These are phyloP conservation scores for Scaptomyza pallida DNA, from an alignment of 1,140 invertebrate genomes.

Conservation along the genomic window DNA sequence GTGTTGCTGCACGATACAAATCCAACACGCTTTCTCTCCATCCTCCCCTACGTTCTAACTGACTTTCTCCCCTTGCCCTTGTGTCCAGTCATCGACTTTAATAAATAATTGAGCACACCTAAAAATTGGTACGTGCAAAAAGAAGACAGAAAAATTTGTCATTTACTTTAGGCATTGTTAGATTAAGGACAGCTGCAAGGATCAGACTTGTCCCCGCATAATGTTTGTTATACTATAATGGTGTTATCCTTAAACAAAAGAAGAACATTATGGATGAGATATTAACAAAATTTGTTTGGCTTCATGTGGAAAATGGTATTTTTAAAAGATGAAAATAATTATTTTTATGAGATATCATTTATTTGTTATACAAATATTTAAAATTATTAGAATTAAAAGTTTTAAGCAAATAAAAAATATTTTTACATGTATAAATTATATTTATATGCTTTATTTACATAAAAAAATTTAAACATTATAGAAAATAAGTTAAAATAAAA, in stretches of 20 bases:
- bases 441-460: background rate
- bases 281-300: background rate
- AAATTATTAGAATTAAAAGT: no score
- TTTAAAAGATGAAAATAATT: no score
- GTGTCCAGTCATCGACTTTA: no score
- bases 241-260: background rate
- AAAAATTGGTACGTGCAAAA: constrained; percentile 43
- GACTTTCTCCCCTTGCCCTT: constrained; percentile 20
- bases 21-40: constrained; percentile 50
- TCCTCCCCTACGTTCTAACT: no score
- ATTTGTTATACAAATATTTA: no score
- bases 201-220: background rate
- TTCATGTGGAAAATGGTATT: no score
- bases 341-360: no score
- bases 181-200: constrained; percentile 35
- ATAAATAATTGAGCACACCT: no score
- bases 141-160: constrained; percentile 39
- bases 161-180: constrained; percentile 12
- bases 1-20: constrained; percentile 47
- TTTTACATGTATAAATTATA: no score
- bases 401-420: no score
- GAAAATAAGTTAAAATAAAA: no score
- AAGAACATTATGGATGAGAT: background rate
- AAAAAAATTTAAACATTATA: no score
- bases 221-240: background rate